Base-by-base conservation (phyloP, 2,888 invertebrate species). In the Tillus elongatus region DNA sequence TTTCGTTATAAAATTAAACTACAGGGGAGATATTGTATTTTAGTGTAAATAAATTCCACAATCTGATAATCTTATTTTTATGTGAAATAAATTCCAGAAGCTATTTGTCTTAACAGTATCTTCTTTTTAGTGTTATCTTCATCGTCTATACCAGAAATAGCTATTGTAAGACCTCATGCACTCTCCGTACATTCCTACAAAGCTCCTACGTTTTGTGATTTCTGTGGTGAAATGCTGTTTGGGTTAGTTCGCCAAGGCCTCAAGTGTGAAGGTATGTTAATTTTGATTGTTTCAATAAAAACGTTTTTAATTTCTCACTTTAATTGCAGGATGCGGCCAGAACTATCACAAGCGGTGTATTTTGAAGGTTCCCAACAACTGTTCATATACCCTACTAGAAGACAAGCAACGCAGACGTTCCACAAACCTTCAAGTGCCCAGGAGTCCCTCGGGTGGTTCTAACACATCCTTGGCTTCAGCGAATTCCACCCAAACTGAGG, bases 171-270 rank as follows among this genome's bases (percentile, higher is more conserved):
- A 61, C 91, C 96, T 36, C 97, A 98, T 72, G 81, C 89, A 49
- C 77, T 98, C 39, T 80, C 83, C 51, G 95, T 98, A 48, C 97
- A 98, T 73, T 96, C 96, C 14, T 98, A 97, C 72, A 96, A 95
- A 73, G 86, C 90, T 50, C 98, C 98, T 43, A 96, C 98, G 45
- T 98, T 98, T 75, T 98, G 97, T 72, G 97, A 98, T 75, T 96
- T 95, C 72, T 98, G 98, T 69, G 97, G 97, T 24, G 97, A 97
- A 70, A 95, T 98, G 92, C 77, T 98, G 16, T 97, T 97, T 70
- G 98, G 98, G 2, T 75, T 98, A 47, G 95, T 97, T 45, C 79
- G 95, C 38, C 98, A 98, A 72, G 98, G 98, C 45, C 80, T 98
- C 52, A 97, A 98, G 70, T 98, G 98, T 69, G 95, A 97, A 75